Percentiles rank a stretch among this genome's conserved stretches.
These are phyloP conservation scores for Heliothis virescens DNA, from an alignment of 1,140 invertebrate species.

Conservation along the genomic window DNA sequence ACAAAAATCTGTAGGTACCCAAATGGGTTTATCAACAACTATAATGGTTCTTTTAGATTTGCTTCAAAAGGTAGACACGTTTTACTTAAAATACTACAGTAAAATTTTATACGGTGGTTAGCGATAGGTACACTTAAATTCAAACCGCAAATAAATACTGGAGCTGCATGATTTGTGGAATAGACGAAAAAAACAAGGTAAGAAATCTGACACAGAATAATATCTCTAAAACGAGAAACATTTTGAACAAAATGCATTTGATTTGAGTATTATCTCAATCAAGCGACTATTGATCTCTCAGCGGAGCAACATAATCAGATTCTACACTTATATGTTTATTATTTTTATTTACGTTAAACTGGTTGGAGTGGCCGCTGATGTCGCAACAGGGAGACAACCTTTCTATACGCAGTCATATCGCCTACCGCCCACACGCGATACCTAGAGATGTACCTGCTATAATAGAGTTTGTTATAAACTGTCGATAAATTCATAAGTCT, in stretches of 20 bases:
- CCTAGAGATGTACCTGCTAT: conserved; percentile 4
- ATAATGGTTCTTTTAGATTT: no score
- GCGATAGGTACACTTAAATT: no score
- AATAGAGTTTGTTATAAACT: no score
- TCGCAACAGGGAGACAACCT: conserved; percentile 65
- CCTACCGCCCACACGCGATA: conserved; percentile 62
- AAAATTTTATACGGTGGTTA: no score
- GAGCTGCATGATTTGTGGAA: background rate
- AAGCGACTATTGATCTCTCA: conserved; percentile 6
- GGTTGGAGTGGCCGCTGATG: conserved; percentile 61
- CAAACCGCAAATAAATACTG: no score
- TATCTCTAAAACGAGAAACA: background rate
- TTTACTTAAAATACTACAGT: no score
- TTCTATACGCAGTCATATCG: conserved; percentile 59
- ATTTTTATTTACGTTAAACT: conserved; percentile 54
- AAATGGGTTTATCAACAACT: no score
- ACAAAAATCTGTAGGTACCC: no score
- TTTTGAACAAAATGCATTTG: background rate
- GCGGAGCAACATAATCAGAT: conserved; percentile 25
- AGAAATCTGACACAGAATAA: background rate
- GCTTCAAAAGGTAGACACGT: no score
- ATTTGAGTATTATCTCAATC: conserved; percentile 1
- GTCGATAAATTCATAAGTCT: no score
- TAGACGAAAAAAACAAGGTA: background rate
- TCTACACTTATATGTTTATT: conserved; percentile 59